Base-by-base conservation (phyloP, 2,797 vertebrate species). In the Helostoma temminkii region DNA sequence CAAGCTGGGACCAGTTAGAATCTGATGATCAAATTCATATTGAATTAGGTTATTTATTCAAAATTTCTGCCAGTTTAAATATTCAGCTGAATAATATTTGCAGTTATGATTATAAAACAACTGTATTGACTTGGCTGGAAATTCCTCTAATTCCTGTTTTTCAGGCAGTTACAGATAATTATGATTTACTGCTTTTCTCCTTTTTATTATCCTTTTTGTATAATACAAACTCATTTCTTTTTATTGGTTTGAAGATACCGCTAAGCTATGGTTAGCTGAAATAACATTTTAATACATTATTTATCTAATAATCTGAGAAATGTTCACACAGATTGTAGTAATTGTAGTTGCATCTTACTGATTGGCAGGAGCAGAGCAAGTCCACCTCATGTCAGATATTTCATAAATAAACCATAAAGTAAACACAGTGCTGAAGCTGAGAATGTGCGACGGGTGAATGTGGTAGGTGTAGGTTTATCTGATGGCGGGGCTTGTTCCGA, bases 401-500 rank as follows among this genome's bases (percentile, higher is more conserved):
- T 18, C 32, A 39, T 24, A 7, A 36, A 11, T 28, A 3, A 39
- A 49, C 43, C 9, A 18, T 46, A n/a, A 5, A 39, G 42, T 48
- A 55, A 58, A 50, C 21, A 26, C 7, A 49, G 25, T 2, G 18
- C 10, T 36, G 49, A 26, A 16, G 24, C 15, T 0, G 45, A 53
- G 6, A 48, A 66, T 3, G 8, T 21, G 41, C 56, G 26, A 65
- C 6, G 8, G 34, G 30, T 64, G 25, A 65, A 55, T 30, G 48
- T 32, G 10, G 60, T 34, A 26, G 42, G 24, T 58, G 50, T 71
- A 22, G 25, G 48, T 50, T 75, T 65, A 75, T 85, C 68, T 67
- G 67, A 74, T 80, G 48, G 39, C 26, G 30, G 47, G 54, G 52
- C 43, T 52, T 68, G 75, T 81, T 83, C 53, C 70, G 57, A 69